These are phyloP conservation scores for Cochlearius cochlearius DNA, from an alignment of 2,113 vertebrate species.

Conservation along the genomic window DNA sequence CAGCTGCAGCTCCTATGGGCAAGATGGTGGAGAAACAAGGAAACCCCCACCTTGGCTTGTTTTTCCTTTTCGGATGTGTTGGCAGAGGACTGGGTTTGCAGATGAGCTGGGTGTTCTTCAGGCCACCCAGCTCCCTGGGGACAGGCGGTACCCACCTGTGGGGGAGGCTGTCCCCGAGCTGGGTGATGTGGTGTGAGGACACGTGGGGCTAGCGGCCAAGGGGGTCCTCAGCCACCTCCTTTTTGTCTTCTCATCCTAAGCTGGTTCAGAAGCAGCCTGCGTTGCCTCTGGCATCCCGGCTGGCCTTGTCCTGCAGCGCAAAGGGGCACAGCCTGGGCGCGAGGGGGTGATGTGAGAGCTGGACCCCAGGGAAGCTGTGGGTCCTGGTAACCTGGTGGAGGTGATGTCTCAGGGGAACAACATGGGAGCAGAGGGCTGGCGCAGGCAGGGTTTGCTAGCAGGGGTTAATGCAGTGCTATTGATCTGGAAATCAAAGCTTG, in stretches of 20 bases:
- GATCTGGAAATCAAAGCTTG: not conserved
- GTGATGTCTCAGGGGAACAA: not conserved
- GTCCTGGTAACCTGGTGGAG: rapidly evolving
- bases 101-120: not conserved
- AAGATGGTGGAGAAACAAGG: not conserved
- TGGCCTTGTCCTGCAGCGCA: rapidly evolving
- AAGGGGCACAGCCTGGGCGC: not conserved
- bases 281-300: rapidly evolving
- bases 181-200: not conserved
- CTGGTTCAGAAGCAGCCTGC: not conserved
- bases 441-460: not conserved
- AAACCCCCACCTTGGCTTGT: not conserved
- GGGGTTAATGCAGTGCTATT: not conserved
- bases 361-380: not conserved
- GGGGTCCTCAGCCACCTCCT: not conserved
- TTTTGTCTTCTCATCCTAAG: not conserved
- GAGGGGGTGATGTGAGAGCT: not conserved
- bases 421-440: not conserved
- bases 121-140: not conserved
- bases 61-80: not conserved
- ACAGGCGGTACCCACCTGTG: not conserved
- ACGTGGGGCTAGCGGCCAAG: rapidly evolving
- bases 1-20: not conserved
- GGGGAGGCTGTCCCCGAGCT: not conserved
- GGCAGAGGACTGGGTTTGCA: not conserved